A percentile compares a stretch with the other conserved stretches of the same genome.
phyloP scores from a whole-genome alignment of 2,888 invertebrate genomes.

The Andrena flavipes region DNA sequence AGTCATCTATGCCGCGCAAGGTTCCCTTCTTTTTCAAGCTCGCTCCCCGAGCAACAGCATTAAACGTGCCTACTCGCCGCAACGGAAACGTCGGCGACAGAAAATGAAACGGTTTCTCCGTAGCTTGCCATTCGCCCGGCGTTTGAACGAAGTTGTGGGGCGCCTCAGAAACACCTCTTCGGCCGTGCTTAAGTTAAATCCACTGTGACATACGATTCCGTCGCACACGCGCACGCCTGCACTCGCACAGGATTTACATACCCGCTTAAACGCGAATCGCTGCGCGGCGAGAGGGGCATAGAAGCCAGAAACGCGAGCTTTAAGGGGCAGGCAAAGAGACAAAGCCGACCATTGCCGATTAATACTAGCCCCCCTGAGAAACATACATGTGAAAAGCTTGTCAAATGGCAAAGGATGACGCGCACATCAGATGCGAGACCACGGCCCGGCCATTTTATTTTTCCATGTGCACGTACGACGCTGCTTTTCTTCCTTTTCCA shows the following conservation, averaged over 20 bases:
- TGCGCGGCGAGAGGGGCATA: background rate
- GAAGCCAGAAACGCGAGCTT: background rate
- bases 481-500: conserved; percentile 57
- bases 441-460: conserved; percentile 68
- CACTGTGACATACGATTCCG: conserved; percentile 55
- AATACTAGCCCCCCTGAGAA: background rate
- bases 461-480: conserved; percentile 18
- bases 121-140: conserved; percentile 38
- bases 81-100: background rate
- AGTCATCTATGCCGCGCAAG: too few relatives aligned
- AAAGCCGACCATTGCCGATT: conserved; percentile 16
- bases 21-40: too few relatives aligned
- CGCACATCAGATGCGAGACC: background rate
- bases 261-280: background rate
- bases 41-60: background rate
- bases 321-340: background rate
- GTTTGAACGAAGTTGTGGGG: conserved; percentile 41
- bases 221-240: conserved; percentile 28
- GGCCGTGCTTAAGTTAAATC: conserved; percentile 42
- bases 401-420: background rate
- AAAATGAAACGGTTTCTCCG: background rate
- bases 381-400: background rate
- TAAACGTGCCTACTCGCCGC: background rate
- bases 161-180: conserved; percentile 43
- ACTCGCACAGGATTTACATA: background rate